These are phyloP conservation scores for Orthonychiurus folsomi DNA, from an alignment of 2,888 invertebrate genomes.

Conservation along the genomic window DNA sequence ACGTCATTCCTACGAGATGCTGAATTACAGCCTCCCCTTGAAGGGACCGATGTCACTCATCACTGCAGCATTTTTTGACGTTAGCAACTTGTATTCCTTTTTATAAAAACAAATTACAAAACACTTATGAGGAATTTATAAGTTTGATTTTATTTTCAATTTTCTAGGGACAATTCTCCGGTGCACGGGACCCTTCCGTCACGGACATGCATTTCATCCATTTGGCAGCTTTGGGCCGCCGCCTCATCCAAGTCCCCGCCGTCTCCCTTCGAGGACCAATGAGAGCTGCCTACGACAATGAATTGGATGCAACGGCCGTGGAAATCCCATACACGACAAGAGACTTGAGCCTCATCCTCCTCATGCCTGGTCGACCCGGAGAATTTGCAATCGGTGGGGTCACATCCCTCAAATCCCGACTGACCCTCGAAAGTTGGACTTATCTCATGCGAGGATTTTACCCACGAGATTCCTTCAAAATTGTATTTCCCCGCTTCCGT, in stretches of 20 bases:
- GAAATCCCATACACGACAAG: slow-evolving; percentile 57
- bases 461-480: slow-evolving; percentile 36
- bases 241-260: slow-evolving; percentile 74
- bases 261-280: slow-evolving; percentile 48
- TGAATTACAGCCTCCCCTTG: slow-evolving; percentile 38
- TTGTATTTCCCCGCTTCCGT: slow-evolving; percentile 60
- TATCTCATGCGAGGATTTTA: slow-evolving; percentile 33
- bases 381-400: slow-evolving; percentile 40
- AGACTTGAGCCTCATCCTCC: slow-evolving; percentile 65
- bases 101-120: background rate
- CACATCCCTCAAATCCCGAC: slow-evolving; percentile 35
- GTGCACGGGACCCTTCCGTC: slow-evolving; percentile 28
- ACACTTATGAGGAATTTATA: background rate
- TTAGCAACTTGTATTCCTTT: slow-evolving; percentile 16
- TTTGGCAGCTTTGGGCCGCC: slow-evolving; percentile 63
- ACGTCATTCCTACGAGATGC: slow-evolving; percentile 38
- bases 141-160: background rate
- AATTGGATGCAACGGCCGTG: slow-evolving; percentile 71
- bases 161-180: slow-evolving; percentile 37
- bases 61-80: slow-evolving; percentile 39
- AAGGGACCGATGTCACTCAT: slow-evolving; percentile 37
- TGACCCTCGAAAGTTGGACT: slow-evolving; percentile 38
- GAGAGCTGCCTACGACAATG: slow-evolving; percentile 74
- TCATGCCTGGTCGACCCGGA: slow-evolving; percentile 62
- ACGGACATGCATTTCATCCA: slow-evolving; percentile 58